These are phyloP conservation scores for Molothrus aeneus DNA, from an alignment of 2,797 vertebrate species.

Conservation along the genomic window DNA sequence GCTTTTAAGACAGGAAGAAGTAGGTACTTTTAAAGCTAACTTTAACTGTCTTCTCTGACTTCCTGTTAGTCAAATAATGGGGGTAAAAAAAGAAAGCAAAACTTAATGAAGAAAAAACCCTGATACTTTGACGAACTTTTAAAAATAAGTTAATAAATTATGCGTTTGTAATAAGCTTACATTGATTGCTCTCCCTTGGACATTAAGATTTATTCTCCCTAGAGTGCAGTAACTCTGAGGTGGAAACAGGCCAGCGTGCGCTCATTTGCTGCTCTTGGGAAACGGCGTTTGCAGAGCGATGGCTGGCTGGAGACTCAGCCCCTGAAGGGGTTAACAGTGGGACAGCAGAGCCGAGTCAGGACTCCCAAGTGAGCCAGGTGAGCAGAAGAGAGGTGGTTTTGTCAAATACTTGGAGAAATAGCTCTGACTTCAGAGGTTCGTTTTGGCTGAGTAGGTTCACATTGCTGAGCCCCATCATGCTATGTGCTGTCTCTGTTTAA, in stretches of 20 bases:
- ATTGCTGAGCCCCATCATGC: neutral
- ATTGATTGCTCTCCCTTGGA: neutral
- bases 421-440: neutral
- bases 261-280: neutral
- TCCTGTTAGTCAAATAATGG: neutral
- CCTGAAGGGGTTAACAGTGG: neutral
- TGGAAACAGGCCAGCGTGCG: accelerated
- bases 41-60: neutral
- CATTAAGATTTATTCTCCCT: neutral
- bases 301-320: neutral
- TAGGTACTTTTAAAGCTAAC: neutral
- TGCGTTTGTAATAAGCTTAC: neutral
- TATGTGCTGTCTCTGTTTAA: neutral
- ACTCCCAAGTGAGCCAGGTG: neutral
- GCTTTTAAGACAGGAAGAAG: neutral
- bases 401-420: neutral
- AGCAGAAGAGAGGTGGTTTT: neutral
- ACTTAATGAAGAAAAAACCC: accelerated
- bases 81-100: neutral
- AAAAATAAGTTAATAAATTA: neutral
- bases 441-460: neutral
- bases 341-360: neutral
- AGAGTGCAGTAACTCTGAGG: neutral
- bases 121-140: neutral
- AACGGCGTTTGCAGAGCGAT: neutral